Percentiles rank a stretch among this genome's conserved stretches.
phyloP scores from a whole-genome alignment of 92 coral and sea anemone genomes.

The Epizoanthus stellaris region DNA sequence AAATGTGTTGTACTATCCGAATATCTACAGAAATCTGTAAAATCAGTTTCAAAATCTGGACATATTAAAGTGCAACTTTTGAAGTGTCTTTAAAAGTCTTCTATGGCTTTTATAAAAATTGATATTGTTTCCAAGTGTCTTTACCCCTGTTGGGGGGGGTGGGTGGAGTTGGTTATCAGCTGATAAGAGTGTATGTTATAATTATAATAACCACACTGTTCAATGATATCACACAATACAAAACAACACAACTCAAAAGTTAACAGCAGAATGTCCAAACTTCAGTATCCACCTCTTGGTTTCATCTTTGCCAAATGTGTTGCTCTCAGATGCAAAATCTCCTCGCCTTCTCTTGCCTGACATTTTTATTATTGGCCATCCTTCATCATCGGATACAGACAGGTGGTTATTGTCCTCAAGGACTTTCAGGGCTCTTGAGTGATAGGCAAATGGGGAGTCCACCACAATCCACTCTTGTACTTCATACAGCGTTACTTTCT shows the following conservation, averaged over 20 bases:
- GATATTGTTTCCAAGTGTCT: too few relatives aligned
- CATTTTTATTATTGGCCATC: not conserved
- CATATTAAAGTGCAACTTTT: too few relatives aligned
- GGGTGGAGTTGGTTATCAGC: too few relatives aligned
- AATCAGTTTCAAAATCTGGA: too few relatives aligned
- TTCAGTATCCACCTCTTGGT: constrained; percentile 5
- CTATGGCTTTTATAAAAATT: too few relatives aligned
- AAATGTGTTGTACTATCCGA: too few relatives aligned
- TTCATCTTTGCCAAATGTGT: not conserved
- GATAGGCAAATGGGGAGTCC: constrained; percentile 13
- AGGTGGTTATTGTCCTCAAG: not conserved
- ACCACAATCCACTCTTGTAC: constrained; percentile 9
- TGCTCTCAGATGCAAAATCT: not conserved
- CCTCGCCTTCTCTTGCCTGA: not conserved
- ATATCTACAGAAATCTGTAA: too few relatives aligned
- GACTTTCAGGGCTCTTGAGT: not conserved
- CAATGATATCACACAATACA: too few relatives aligned
- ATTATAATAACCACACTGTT: too few relatives aligned
- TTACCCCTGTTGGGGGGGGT: too few relatives aligned
- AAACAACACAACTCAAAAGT: not conserved
- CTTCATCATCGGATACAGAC: not conserved
- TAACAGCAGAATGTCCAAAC: not conserved
- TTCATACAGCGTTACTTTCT: not conserved
- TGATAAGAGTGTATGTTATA: too few relatives aligned
- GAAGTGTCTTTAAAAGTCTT: too few relatives aligned